Evolutionary conservation across 2,888 invertebrate genomes (phyloP), one percentile per base, ranked within the genome.

Genomic region (Ophion ellenae): DNA sequence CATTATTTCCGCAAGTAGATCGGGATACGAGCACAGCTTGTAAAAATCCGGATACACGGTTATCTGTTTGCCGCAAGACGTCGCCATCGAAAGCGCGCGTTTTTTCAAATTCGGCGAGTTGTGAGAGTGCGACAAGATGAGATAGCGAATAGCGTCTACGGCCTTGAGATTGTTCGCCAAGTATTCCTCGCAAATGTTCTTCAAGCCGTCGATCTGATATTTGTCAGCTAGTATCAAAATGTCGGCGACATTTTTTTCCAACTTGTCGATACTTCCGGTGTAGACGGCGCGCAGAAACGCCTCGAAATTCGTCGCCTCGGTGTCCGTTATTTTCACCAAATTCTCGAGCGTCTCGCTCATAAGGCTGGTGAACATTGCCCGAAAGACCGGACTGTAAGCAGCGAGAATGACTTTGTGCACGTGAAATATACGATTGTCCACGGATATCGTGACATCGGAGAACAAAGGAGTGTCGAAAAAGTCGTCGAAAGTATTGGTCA

Each of bases 351-450:
- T n/a, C 40, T 69, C 40, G 69, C n/a, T 40, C 69, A 69, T 69
- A 4, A n/a, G 20, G n/a, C n/a, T 40, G 14, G 17, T 40, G 69
- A 69, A 69, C 69, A 40, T 69, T 6, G 69, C 69, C 3, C 40
- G 40, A 40, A n/a, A 69, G 0, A 69, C 36, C 69, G 69, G 69
- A 47, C 69, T 69, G n/a, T 36, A 40, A 9, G 69, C 69, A 2
- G 69, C 69, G 69, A 69, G 69, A 7, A 69, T 40, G 10, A 69
- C 2, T 69, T 40, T 69, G 69, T 69, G 69, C 36, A 40, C 69
- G 17, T 40, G 69, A 69, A 69, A 69, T 20, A 17, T 69, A 10
- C 40, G 17, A 40, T 40, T 40, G 5, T 20, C n/a, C n/a, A 69
- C 69, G 7, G 69, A 36, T 10, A 69, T 9, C 17, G 40, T 40